These are phyloP conservation scores for Pseudopipra pipra DNA, from an alignment of 2,113 vertebrate species.

Conservation along the genomic window DNA sequence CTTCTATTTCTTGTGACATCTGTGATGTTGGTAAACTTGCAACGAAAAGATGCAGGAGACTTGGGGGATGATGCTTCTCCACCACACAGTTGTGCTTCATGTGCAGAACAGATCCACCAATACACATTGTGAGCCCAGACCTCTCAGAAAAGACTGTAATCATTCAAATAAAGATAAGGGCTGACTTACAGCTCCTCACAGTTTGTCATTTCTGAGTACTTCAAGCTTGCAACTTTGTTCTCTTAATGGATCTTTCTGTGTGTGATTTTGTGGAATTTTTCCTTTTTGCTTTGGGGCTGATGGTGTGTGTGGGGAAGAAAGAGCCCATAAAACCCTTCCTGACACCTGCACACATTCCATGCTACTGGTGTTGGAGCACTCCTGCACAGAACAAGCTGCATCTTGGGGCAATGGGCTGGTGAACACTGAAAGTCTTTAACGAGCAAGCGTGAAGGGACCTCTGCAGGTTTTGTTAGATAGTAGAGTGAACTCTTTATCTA, in stretches of 20 bases:
- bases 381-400: not conserved
- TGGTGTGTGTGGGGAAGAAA: not conserved
- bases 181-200: not conserved
- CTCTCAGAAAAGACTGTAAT: not conserved
- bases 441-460: not conserved
- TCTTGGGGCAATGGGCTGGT: not conserved
- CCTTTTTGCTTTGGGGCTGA: not conserved
- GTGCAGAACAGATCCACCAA: not conserved
- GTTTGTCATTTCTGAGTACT: not conserved
- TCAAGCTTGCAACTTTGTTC: not conserved
- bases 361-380: not conserved
- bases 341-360: rapidly evolving
- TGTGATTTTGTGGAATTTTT: not conserved
- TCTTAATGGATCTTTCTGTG: not conserved
- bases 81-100: not conserved
- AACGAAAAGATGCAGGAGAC: not conserved
- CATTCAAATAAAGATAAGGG: not conserved
- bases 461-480: not conserved
- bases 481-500: not conserved
- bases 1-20: not conserved
- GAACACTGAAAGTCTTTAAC: not conserved
- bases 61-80: not conserved
- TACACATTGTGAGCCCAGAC: not conserved
- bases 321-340: not conserved
- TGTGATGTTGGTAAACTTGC: not conserved